Conservation (phyloP, 2,797 vertebrate genomes). For the Notolabrus celidotus region DNA sequence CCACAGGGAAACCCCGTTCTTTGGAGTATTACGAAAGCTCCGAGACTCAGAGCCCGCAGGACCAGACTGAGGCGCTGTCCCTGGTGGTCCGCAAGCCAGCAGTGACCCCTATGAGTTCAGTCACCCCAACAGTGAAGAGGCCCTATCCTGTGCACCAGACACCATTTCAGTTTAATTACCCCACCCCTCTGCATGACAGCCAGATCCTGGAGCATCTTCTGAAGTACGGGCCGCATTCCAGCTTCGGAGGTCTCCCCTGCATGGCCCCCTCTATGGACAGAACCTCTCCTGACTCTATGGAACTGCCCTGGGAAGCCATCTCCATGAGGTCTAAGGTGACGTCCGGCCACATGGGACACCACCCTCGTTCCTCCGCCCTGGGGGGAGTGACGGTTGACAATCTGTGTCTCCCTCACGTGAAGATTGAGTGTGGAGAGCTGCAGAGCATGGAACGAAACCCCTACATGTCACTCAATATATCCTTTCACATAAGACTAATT, state of each 20-base stretch:
- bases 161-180: constrained; percentile 82
- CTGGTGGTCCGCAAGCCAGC: constrained; percentile 81
- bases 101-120: constrained; percentile 71
- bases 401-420: constrained; percentile 85
- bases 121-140: constrained; percentile 82
- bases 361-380: constrained; percentile 74
- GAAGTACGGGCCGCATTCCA: constrained; percentile 81
- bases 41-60: constrained; percentile 76
- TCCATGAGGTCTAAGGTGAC: constrained; percentile 84
- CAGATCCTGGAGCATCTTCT: constrained; percentile 89
- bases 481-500: constrained; percentile 84
- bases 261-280: constrained; percentile 79
- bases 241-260: constrained; percentile 77
- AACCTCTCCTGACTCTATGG: constrained; percentile 80
- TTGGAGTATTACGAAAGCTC: constrained; percentile 80
- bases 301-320: constrained; percentile 85
- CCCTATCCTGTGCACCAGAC: constrained; percentile 79
- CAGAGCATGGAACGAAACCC: constrained; percentile 81
- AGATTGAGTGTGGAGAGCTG: constrained; percentile 85
- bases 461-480: constrained; percentile 91
- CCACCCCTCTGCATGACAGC: constrained; percentile 83
- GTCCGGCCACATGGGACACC: constrained; percentile 84
- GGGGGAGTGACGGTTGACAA: constrained; percentile 77
- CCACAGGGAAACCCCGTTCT: constrained; percentile 63
- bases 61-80: constrained; percentile 83